Base-by-base conservation (phyloP, 2,797 vertebrate species). In the Gila robusta region DNA sequence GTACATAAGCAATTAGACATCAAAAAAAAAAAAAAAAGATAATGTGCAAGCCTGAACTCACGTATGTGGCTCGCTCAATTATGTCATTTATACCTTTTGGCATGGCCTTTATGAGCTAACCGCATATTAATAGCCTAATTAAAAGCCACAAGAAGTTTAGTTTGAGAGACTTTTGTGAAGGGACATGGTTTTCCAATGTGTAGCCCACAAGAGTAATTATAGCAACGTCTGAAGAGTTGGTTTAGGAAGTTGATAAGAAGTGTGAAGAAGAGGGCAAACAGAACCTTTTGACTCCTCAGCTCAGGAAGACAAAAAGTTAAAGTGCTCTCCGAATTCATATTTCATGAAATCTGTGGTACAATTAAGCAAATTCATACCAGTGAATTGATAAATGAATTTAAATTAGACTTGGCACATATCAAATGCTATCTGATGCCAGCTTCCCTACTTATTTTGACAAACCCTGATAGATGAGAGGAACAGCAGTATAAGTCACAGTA, bases 51-150 rank as follows among this genome's bases (percentile, higher is more conserved):
- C 54, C 86, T 88, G 41, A 85, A 90, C 91, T 93, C 89, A 91
- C 93, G 88, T 82, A 89, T 83, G 90, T 82, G 85, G 90, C 81
- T 92, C 82, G 70, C 16, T 89, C 86, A 83, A 90, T 92, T 87
- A 89, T 86, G 86, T 89, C 79, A 82, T 87, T 64, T 90, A 88
- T 92, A 93, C 90, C 89, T 92, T 89, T 85, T 73, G 76, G 80
- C 71, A 62, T 87, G 91, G 90, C 91, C 88, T 91, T 89, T 74
- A 72, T 87, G 91, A 82, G 81, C 80, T 90, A 91, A 90, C 89
- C 83, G 89, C 82, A 91, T 91, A 85, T 90, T 92, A 92, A 92
- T 90, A 88, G 86, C 88, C 92, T 94, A 93, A 95, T 95, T 95
- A 94, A 93, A 89, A 85, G 81, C 81, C 56, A 91, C 89, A 89